These are phyloP conservation scores for Choristoneura fumiferana DNA, from an alignment of 1,140 invertebrate genomes.

Conservation along the genomic window DNA sequence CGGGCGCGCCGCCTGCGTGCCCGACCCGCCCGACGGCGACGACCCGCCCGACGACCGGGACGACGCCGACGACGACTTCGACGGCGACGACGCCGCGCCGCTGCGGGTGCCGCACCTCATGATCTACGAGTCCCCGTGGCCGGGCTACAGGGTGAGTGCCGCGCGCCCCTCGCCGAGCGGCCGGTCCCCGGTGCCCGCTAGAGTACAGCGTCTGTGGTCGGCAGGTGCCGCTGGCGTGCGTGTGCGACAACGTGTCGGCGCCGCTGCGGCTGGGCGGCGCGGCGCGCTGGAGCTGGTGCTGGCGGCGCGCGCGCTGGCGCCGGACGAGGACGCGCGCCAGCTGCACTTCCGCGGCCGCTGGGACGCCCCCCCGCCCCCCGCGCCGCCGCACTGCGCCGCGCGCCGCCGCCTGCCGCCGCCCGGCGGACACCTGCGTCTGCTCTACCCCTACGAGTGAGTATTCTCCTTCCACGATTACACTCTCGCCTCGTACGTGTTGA, in stretches of 20 bases:
- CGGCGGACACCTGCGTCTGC: slow-evolving; percentile 80
- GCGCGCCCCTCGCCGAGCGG: background rate
- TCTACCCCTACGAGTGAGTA: slow-evolving; percentile 79
- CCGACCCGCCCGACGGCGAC: slow-evolving; percentile 37
- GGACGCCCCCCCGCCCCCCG: slow-evolving; percentile 62
- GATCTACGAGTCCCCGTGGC: slow-evolving; percentile 64
- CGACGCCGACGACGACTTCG: slow-evolving; percentile 39
- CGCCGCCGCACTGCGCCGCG: slow-evolving; percentile 40
- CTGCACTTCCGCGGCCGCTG: slow-evolving; percentile 85
- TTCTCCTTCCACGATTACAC: background rate
- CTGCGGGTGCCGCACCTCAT: slow-evolving; percentile 52
- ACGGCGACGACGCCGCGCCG: slow-evolving; percentile 50
- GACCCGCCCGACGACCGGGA: slow-evolving; percentile 11
- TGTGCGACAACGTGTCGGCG: slow-evolving; percentile 82
- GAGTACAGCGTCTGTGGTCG: slow-evolving; percentile 52
- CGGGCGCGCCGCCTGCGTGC: slow-evolving; percentile 63
- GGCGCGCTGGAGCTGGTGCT: slow-evolving; percentile 28
- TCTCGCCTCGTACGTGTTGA: too few species aligned
- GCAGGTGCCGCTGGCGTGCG: slow-evolving; percentile 81
- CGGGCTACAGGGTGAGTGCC: slow-evolving; percentile 57
- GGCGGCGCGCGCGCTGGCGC: slow-evolving; percentile 72
- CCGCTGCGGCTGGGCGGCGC: slow-evolving; percentile 43
- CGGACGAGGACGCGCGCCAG: slow-evolving; percentile 84
- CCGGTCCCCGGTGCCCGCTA: slow-evolving; percentile 19
- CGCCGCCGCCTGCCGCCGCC: slow-evolving; percentile 79